Base-by-base conservation (phyloP, 2,888 invertebrate genomes). In the Catocala nupta region DNA sequence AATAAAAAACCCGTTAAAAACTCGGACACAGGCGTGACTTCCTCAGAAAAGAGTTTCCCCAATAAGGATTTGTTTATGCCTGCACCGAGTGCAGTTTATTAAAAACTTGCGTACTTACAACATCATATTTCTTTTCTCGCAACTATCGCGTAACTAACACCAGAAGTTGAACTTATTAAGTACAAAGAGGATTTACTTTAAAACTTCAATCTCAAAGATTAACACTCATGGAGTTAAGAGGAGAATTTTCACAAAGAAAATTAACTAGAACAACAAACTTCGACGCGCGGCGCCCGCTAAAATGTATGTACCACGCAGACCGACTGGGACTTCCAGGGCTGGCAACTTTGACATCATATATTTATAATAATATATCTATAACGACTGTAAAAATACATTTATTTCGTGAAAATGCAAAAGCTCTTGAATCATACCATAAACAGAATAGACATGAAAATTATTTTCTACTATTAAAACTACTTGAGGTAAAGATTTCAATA, bases 171-270 rank as follows among this genome's bases (percentile, higher is more conserved):
- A 70, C 70, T 69, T 73, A 68, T 61, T 45, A 64, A 49, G 55
- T 57, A 56, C 39, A 64, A 62, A 67, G 70, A 65, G 34, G 64
- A 73, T 74, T 71, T 70, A 65, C 66, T 82, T 75, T 69, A 68
- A 65, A 82, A 83, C 82, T 81, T 75, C 62, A 81, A 81, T 79
- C 73, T 69, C 71, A 56, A 68, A 80, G 81, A 81, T 84, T 84
- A 83, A 82, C 81, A 78, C 81, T 73, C 71, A 75, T 74, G 76
- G 74, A 81, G 72, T 77, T 71, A 73, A 74, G 68, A 70, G 70
- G 75, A 71, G 75, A 78, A 81, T 78, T 76, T 78, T 79, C 75
- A 76, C 82, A 79, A 82, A 80, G 83, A 84, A 82, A 83, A 80
- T 81, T 78, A 78, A 75, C 75, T 77, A 45, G 68, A 70, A 67